phyloP scores from a whole-genome alignment of 92 coral and sea anemone species.

The Epizoanthus rinbou region DNA sequence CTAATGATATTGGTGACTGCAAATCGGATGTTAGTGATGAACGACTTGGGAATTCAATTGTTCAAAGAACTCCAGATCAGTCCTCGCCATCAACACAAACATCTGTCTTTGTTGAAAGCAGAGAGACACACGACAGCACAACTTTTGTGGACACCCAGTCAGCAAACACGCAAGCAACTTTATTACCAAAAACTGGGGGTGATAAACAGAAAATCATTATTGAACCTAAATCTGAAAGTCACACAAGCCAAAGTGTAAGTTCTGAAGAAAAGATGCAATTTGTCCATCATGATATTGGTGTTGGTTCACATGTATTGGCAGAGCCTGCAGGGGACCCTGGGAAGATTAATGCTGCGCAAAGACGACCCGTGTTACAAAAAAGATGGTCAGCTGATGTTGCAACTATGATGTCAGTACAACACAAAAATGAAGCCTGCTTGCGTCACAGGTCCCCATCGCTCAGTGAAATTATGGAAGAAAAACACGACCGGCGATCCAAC shows the following conservation, averaged over 20 bases:
- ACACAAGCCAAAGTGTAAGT: not conserved
- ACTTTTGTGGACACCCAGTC: not conserved
- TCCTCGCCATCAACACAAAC: not conserved
- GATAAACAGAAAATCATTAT: slow-evolving; percentile 1
- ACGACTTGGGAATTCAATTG: not conserved
- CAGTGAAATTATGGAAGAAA: slow-evolving; percentile 61
- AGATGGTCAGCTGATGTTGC: slow-evolving; percentile 82
- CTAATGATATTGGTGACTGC: not conserved
- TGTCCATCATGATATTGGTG: not conserved
- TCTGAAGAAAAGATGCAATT: not conserved
- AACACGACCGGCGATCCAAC: slow-evolving; percentile 5
- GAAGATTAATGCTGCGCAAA: slow-evolving; percentile 25
- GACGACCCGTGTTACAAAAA: slow-evolving; percentile 65
- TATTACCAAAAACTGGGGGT: not conserved
- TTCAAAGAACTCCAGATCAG: not conserved
- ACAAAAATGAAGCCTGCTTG: not conserved
- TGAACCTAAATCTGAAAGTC: slow-evolving; percentile 10
- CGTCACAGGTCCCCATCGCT: slow-evolving; percentile 63
- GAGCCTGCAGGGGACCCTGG: slow-evolving; percentile 17
- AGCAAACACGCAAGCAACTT: not conserved
- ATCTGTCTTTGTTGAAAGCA: not conserved
- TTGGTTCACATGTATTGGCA: not conserved
- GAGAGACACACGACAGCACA: not conserved
- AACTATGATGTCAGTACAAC: slow-evolving; percentile 50
- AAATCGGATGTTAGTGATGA: not conserved